Evolutionary conservation across 2,797 vertebrate genomes (phyloP).

Genomic region (Hydrolagus colliei): DNA sequence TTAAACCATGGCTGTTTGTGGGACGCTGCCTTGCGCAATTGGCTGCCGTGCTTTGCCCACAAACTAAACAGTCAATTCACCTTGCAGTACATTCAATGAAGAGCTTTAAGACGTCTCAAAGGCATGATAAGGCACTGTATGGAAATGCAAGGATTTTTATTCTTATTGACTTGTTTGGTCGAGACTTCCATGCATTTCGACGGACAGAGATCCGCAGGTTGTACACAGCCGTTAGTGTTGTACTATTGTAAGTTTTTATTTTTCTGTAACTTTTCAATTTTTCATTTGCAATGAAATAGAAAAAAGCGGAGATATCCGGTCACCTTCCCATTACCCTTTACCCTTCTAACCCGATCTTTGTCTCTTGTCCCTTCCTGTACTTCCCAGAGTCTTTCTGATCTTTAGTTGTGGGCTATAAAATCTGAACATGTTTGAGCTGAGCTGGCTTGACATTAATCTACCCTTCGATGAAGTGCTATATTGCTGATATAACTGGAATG

Average conservation of each 20-base stretch:
- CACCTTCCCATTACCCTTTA: background rate
- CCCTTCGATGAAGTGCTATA: background rate
- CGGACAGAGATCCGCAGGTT: background rate
- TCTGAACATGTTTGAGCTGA: background rate
- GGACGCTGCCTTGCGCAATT: too few relatives aligned
- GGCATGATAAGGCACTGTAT: too few relatives aligned
- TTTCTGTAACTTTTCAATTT: background rate
- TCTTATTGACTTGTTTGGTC: too few relatives aligned
- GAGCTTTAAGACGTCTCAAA: too few relatives aligned
- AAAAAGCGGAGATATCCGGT: background rate
- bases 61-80: too few relatives aligned
- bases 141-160: too few relatives aligned
- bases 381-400: background rate
- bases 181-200: background rate
- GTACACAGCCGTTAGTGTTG: background rate
- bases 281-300: too few relatives aligned
- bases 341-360: background rate
- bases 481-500: background rate
- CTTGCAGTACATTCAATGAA: too few relatives aligned
- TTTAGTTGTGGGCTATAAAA: background rate
- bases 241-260: background rate
- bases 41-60: too few relatives aligned
- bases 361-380: too few relatives aligned
- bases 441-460: background rate
- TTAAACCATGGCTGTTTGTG: too few relatives aligned